Percentiles rank a stretch among this genome's conserved stretches.
These are phyloP conservation scores for Drosophila subpulchrella DNA, from an alignment of 1,140 invertebrate species.

Conservation along the genomic window DNA sequence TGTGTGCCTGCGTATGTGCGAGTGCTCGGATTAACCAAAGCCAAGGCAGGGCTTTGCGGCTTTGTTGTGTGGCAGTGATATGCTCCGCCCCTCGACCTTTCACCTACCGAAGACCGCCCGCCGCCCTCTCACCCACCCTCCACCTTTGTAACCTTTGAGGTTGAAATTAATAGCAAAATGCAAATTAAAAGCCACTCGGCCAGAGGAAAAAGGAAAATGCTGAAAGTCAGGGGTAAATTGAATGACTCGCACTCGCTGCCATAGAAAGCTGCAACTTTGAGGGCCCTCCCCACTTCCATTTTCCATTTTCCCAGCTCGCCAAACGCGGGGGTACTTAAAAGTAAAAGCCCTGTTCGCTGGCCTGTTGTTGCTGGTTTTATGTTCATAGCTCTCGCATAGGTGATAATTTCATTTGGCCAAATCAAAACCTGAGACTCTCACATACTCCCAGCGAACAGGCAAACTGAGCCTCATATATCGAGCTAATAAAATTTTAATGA, in stretches of 20 bases:
- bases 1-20: constrained; percentile 33
- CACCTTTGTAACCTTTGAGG: constrained; percentile 60
- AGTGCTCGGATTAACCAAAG: constrained; percentile 68
- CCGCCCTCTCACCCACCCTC: background rate
- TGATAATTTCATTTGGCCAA: constrained; percentile 81
- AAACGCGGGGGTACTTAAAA: constrained; percentile 14
- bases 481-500: constrained; percentile 83
- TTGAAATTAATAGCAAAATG: constrained; percentile 78
- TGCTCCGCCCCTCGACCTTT: background rate
- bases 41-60: constrained; percentile 69
- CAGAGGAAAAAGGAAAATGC: constrained; percentile 31
- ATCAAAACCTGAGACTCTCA: constrained; percentile 41
- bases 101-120: background rate
- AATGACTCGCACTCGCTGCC: constrained; percentile 4
- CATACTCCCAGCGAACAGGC: constrained; percentile 1
- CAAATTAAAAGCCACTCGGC: constrained; percentile 68
- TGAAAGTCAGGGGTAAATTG: constrained; percentile 20
- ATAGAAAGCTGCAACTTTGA: constrained; percentile 2
- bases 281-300: background rate
- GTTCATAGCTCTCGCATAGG: constrained; percentile 70
- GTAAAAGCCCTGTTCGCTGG: constrained; percentile 19
- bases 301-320: background rate
- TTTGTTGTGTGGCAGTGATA: constrained; percentile 72
- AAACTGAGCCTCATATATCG: constrained; percentile 57
- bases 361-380: constrained; percentile 31